These are phyloP conservation scores for Delphinus delphis DNA, from an alignment of 2,113 vertebrate species.

Conservation along the genomic window DNA sequence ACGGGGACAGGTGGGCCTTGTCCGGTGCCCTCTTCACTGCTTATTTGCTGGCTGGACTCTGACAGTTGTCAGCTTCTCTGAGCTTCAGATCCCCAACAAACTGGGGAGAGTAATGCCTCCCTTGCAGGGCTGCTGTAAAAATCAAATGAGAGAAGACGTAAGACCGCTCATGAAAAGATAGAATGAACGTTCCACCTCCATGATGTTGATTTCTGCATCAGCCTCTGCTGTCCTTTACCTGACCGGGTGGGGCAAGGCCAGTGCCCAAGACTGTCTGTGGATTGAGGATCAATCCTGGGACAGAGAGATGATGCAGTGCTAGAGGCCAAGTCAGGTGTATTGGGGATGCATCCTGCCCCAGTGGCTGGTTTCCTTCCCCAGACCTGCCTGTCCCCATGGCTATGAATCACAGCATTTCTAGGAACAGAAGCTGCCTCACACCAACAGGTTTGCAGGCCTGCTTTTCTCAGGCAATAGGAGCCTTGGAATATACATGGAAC, in stretches of 20 bases:
- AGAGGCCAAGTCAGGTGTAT: neutral
- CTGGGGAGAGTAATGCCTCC: neutral
- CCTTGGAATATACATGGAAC: neutral
- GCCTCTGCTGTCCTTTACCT: neutral
- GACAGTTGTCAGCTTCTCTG: neutral
- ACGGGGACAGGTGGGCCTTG: neutral
- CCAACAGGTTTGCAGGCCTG: slow-evolving; percentile 4
- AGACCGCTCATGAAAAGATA: neutral
- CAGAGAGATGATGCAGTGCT: neutral
- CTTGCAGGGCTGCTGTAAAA: neutral
- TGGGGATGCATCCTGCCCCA: neutral
- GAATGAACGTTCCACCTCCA: neutral
- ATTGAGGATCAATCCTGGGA: neutral
- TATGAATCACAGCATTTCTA: neutral
- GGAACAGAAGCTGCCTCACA: slow-evolving; percentile 52
- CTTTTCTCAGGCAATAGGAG: neutral
- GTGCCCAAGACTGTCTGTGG: neutral
- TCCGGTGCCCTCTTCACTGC: neutral
- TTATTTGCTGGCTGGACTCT: neutral
- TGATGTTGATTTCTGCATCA: too few relatives aligned
- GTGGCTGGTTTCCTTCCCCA: neutral
- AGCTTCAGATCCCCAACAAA: neutral
- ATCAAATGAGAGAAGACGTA: neutral
- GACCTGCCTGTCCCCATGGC: neutral
- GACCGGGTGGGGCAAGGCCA: neutral